Percentiles rank a stretch among this genome's conserved stretches.
Evolutionary conservation across 2,113 vertebrate genomes (phyloP).

Genomic region (Macquaria australasica): DNA sequence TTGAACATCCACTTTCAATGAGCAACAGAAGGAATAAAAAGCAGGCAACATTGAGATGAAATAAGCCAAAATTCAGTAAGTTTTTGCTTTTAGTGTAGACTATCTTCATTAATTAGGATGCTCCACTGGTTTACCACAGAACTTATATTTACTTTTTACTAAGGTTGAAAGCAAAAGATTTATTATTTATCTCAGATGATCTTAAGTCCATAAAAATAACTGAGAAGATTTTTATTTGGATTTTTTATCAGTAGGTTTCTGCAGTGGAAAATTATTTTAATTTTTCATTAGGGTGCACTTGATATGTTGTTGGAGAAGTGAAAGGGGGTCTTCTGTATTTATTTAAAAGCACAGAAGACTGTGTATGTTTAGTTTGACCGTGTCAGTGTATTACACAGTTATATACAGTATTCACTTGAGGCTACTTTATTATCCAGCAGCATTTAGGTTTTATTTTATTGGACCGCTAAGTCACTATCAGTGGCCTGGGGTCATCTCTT

Average conservation of each 20-base stretch:
- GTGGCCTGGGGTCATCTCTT: background rate
- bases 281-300: background rate
- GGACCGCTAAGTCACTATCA: constrained; percentile 15
- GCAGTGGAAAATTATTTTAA: background rate
- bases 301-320: background rate
- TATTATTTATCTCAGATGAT: background rate
- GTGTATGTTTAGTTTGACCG: background rate
- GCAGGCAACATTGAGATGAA: background rate
- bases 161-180: background rate
- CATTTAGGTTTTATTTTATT: constrained; percentile 27
- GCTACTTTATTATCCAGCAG: constrained; percentile 9
- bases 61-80: background rate
- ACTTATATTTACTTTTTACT: background rate
- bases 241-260: background rate
- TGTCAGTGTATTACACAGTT: background rate
- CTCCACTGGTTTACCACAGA: constrained; percentile 7
- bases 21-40: background rate
- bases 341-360: background rate
- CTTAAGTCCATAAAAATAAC: background rate
- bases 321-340: too few relatives aligned
- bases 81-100: constrained; percentile 9
- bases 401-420: background rate
- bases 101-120: background rate
- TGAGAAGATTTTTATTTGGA: background rate
- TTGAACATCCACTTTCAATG: background rate